Evolutionary conservation across 2,113 vertebrate genomes (phyloP).

Genomic region (Mixornis gularis): DNA sequence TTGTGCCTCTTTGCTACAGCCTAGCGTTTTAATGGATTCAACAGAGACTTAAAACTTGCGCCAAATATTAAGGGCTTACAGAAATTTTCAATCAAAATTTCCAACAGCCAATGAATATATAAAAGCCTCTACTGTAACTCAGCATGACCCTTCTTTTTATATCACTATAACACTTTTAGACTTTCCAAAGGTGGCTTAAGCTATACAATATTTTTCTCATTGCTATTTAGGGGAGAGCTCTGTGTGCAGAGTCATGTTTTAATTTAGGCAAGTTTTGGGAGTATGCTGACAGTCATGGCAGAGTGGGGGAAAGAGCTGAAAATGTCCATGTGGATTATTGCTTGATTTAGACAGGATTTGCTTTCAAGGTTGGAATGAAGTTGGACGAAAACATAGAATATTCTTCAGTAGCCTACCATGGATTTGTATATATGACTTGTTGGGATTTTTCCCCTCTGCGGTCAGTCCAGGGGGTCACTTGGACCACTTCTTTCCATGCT

Average conservation of each 20-base stretch:
- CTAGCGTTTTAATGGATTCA: slow-evolving; percentile 10
- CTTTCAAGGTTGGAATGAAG: neutral
- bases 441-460: neutral
- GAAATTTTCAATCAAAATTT: neutral
- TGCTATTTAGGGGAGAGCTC: neutral
- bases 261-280: neutral
- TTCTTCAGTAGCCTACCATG: neutral
- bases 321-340: neutral
- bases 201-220: neutral
- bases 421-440: neutral
- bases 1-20: neutral
- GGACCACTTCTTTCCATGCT: neutral
- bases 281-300: neutral
- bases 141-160: neutral
- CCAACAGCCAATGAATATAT: neutral
- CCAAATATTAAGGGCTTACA: neutral
- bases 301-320: neutral
- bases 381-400: neutral
- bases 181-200: neutral
- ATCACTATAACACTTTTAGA: neutral
- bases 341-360: neutral
- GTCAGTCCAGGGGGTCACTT: neutral
- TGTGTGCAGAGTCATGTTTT: neutral
- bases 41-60: neutral
- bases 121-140: neutral